Evolutionary conservation across 2,113 vertebrate species (phyloP).

Genomic region (Etheostoma spectabile): DNA sequence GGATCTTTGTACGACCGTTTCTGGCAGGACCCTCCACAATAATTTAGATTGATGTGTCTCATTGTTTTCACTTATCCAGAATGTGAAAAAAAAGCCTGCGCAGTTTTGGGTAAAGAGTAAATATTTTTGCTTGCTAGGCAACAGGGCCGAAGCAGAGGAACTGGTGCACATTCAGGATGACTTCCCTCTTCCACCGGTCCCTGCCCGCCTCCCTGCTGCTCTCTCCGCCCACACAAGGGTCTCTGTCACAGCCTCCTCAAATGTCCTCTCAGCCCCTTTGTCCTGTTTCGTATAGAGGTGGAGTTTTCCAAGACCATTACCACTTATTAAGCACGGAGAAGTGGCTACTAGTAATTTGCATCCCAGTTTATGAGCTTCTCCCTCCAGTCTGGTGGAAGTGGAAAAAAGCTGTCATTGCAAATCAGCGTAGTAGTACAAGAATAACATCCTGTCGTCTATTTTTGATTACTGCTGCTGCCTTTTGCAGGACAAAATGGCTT

Average conservation of each 20-base stretch:
- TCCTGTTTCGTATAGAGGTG: conserved; percentile 12
- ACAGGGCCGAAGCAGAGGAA: conserved; percentile 67
- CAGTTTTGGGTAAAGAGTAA: conserved; percentile 77
- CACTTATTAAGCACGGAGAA: conserved; percentile 32
- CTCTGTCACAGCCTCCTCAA: conserved; percentile 39
- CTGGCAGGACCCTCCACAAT: conserved; percentile 39
- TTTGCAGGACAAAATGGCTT: conserved; percentile 65
- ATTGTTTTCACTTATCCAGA: conserved; percentile 74
- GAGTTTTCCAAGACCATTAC: conserved; percentile 53
- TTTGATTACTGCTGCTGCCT: conserved; percentile 45
- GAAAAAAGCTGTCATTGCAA: conserved; percentile 66
- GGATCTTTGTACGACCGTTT: conserved; percentile 8
- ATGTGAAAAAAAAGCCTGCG: conserved; percentile 47
- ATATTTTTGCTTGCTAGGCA: conserved; percentile 84
- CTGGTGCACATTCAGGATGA: conserved; percentile 72
- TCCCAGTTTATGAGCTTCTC: conserved; percentile 47
- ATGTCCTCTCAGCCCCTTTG: conserved; percentile 38
- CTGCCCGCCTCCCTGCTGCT: conserved; percentile 38
- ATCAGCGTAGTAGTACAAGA: conserved; percentile 47
- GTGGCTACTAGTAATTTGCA: conserved; percentile 39
- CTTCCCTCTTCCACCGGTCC: conserved; percentile 72
- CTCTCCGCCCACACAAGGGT: conserved; percentile 45
- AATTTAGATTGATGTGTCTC: conserved; percentile 70
- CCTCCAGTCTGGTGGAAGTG: conserved; percentile 49
- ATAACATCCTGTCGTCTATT: conserved; percentile 75